Evolutionary conservation across 2,113 vertebrate species (phyloP).

Genomic region (Bolborhynchus lineola): DNA sequence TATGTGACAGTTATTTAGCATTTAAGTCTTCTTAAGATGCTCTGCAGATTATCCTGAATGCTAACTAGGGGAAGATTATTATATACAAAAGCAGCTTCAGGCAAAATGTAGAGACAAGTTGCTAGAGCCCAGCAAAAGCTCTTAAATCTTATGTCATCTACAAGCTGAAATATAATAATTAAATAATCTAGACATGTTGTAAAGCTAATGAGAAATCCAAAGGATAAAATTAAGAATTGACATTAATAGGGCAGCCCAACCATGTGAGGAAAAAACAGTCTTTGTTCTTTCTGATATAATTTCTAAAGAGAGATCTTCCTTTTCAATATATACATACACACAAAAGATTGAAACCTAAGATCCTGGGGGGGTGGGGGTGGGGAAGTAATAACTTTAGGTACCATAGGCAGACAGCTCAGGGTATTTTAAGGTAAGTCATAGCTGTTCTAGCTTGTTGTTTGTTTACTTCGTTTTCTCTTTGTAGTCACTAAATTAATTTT

Average conservation of each 20-base stretch:
- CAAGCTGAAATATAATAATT: conserved; percentile 51
- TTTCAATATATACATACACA: not conserved
- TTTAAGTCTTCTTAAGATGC: conserved; percentile 62
- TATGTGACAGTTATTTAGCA: conserved; percentile 65
- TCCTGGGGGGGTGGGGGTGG: accelerated
- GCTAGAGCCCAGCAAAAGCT: conserved; percentile 31
- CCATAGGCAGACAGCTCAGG: not conserved
- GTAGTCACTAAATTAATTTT: not conserved
- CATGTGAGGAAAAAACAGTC: not conserved
- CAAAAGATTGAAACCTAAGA: not conserved
- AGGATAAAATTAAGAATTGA: conserved; percentile 51
- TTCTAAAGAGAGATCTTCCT: not conserved
- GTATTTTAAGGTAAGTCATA: not conserved
- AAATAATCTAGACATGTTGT: conserved; percentile 52
- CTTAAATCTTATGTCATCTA: conserved; percentile 57
- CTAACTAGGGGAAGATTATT: conserved; percentile 64
- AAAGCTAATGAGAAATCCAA: conserved; percentile 58
- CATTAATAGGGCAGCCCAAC: conserved; percentile 43
- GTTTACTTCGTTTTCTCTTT: not conserved
- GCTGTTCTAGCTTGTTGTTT: not conserved
- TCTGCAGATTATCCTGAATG: conserved; percentile 50
- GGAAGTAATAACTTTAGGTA: not conserved
- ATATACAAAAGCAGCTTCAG: conserved; percentile 60
- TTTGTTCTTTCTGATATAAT: conserved; percentile 23
- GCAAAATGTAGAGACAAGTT: conserved; percentile 46